A percentile compares a stretch with the other conserved stretches of the same genome.
Conservation (phyloP, 2,113 vertebrate species). For the Capreolus pygargus region DNA sequence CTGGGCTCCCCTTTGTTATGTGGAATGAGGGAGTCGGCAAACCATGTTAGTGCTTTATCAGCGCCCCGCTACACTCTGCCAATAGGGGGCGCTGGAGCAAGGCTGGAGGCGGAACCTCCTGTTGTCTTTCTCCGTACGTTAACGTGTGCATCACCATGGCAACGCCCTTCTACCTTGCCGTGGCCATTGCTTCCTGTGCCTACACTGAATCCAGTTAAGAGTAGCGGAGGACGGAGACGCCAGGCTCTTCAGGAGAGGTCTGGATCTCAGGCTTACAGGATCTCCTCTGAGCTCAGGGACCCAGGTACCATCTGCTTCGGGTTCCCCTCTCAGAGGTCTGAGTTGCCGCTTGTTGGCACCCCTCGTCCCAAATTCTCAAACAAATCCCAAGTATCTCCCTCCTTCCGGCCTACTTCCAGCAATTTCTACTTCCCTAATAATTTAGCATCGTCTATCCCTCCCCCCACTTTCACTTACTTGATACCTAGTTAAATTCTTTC, state of each 20-base stretch:
- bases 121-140: not conserved
- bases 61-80: not conserved
- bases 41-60: accelerated
- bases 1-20: not conserved
- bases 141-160: not conserved
- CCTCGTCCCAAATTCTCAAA: not conserved
- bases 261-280: not conserved
- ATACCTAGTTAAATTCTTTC: not conserved
- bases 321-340: not conserved
- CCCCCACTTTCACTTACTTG: not conserved
- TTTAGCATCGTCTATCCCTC: not conserved
- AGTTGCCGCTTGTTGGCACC: not conserved
- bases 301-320: not conserved
- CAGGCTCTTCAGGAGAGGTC: not conserved
- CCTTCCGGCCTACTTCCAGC: not conserved
- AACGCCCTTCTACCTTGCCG: not conserved
- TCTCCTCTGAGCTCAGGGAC: not conserved
- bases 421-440: not conserved
- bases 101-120: conserved; percentile 18
- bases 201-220: not conserved
- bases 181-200: not conserved
- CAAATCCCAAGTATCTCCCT: not conserved
- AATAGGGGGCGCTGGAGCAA: not conserved
- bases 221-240: not conserved
- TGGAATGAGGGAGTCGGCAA: accelerated